Evolutionary conservation across 2,888 invertebrate genomes (phyloP), one percentile per base, ranked within the genome.

Genomic region (Adela reaumurella): DNA sequence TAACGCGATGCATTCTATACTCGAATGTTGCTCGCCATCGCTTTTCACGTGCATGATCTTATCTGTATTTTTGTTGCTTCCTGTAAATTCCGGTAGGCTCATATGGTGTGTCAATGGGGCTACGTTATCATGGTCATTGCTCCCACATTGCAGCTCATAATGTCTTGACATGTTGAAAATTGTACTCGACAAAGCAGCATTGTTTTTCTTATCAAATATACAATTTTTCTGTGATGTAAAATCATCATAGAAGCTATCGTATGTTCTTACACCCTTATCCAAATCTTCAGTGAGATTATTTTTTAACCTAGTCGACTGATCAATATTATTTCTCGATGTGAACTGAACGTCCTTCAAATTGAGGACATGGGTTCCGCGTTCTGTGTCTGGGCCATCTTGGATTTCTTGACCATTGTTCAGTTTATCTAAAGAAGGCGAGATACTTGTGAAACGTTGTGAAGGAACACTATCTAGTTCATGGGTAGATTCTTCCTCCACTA

Each of bases 401-500:
- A 20, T 19, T 16, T 20, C 20, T 10, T 49, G 46, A 17, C n/a
- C n/a, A n/a, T 16, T 45, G 35, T 35, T 35, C 3, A 14, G 35
- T 35, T 14, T 35, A 35, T 14, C 35, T n/a, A n/a, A n/a, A n/a
- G n/a, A n/a, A n/a, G n/a, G 69, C 5, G 73, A 67, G 29, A 72
- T 56, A 50, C 69, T 73, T 2, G 64, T 57, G 50, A 65, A 52
- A 45, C 68, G 68, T 48, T 74, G 73, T 5, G 74, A 74, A 17
- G 70, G 70, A 1, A 67, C 63, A 58, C 73, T 74, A 29, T 79
- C 79, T 16, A 76, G 55, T 51, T 80, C 80, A 59, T 79, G 79
- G 2, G 68, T 69, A 0, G 77, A 78, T 56, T 81, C 80, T 56
- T 81, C 80, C 64, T 80, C 80, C 2, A 81, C 80, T 51, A 81